Conservation (phyloP, 2,113 vertebrate species). For the Anas platyrhynchos region DNA sequence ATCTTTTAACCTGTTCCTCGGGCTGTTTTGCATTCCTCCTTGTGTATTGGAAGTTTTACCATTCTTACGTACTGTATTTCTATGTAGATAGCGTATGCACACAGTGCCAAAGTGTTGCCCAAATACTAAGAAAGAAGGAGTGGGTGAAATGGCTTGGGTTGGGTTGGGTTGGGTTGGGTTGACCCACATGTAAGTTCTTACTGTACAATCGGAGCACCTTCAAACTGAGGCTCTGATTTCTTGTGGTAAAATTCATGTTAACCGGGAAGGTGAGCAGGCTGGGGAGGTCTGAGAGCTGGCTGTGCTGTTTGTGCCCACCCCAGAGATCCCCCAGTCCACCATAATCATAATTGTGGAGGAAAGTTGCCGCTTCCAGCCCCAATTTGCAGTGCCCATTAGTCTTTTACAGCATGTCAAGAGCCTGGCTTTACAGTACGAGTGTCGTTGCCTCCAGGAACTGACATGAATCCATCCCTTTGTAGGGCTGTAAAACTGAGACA, state of each 20-base stretch:
- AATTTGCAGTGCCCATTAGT: not conserved
- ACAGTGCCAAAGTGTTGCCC: fast-evolving
- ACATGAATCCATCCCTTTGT: fast-evolving
- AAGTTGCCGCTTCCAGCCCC: fast-evolving
- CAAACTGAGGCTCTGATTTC: not conserved
- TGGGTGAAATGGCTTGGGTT: not conserved
- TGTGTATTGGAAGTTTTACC: fast-evolving
- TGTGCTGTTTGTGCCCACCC: not conserved
- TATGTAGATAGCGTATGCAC: fast-evolving
- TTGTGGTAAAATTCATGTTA: fast-evolving
- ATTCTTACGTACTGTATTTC: not conserved
- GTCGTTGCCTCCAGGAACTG: not conserved
- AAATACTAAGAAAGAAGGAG: not conserved
- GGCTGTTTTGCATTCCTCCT: fast-evolving
- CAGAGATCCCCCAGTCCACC: fast-evolving
- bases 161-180: not conserved
- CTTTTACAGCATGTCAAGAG: not conserved
- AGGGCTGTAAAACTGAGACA: not conserved
- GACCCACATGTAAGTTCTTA: fast-evolving
- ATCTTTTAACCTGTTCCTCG: not conserved
- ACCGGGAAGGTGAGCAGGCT: too few relatives aligned
- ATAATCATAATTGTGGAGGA: not conserved
- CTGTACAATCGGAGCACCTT: fast-evolving
- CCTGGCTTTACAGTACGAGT: not conserved
- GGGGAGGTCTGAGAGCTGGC: fast-evolving